Base-by-base conservation (phyloP, 2,113 vertebrate genomes). In the Bos javanicus region DNA sequence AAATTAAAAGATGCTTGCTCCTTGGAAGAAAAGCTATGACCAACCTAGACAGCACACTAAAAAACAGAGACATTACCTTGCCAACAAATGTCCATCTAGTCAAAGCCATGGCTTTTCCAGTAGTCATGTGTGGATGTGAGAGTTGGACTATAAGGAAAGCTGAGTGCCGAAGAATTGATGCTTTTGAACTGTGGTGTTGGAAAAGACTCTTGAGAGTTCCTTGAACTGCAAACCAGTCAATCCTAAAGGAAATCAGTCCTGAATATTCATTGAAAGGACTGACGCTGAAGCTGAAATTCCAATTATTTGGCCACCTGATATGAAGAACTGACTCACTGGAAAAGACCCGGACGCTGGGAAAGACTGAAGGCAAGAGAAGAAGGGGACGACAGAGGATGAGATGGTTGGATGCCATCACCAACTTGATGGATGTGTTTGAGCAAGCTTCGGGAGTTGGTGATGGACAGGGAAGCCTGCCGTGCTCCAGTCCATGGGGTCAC, bases 121-220 rank as follows among this genome's bases (percentile, higher is more conserved):
- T 67, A 36, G 64, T 67, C 17, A 21, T 67, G 17, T 67, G 17
- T 21, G n/a, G 64, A 67, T 67, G n/a, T 21, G 17, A 36, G 9
- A 67, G 64, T 21, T 36, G 64, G n/a, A 67, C 17, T 67, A 36
- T 36, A 67, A 67, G n/a, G 64, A 36, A 67, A 67, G n/a, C n/a
- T 0, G n/a, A 36, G n/a, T 0, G 0, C 17, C 2, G 0, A 36
- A 67, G n/a, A 67, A 36, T 5, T 21, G 64, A 71, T 36, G 17
- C 64, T 21, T 71, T 67, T 67, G n/a, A 36, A 67, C 64, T 67
- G 2, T 36, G n/a, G 64, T 67, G 17, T 67, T 67, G n/a, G 33
- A 67, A 5, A 36, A 67, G 64, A 67, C 9, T 67, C 16, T 67
- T 11, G 8, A 67, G n/a, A 67, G 64, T 21, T 5, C 64, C 64